phyloP scores from a whole-genome alignment of 2,113 vertebrate species.

The Mustelus asterias region DNA sequence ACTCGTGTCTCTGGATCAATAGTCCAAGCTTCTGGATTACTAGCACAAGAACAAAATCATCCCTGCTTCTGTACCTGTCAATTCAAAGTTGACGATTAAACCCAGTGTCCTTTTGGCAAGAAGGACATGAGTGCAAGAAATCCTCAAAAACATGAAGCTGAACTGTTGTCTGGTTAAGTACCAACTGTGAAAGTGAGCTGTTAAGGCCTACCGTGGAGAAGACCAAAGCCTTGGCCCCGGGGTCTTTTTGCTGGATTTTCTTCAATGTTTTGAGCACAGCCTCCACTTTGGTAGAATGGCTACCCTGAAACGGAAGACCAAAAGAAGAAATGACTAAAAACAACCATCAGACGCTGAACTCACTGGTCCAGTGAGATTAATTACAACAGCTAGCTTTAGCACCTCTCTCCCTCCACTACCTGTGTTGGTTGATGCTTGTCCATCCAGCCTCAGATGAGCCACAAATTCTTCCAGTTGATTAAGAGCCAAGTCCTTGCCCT shows the following conservation, averaged over 20 bases:
- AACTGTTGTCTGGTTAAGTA: background rate
- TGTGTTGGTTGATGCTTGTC: background rate
- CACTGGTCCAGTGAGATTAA: background rate
- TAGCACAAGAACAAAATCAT: background rate
- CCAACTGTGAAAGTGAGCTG: background rate
- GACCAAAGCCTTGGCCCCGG: constrained; percentile 87
- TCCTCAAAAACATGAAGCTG: constrained; percentile 36
- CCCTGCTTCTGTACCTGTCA: background rate
- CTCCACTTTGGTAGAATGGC: constrained; percentile 97
- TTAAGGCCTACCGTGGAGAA: constrained; percentile 81
- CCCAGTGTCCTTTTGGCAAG: background rate
- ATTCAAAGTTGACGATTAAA: background rate
- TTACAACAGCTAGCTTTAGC: background rate
- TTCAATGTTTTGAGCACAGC: constrained; percentile 90
- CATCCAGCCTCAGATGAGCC: background rate
- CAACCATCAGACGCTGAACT: background rate
- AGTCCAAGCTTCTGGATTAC: no score
- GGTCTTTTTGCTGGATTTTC: constrained; percentile 80
- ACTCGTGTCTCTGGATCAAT: background rate
- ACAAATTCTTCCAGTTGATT: background rate
- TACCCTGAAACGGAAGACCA: constrained; percentile 67
- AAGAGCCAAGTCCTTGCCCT: background rate
- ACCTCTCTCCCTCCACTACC: background rate
- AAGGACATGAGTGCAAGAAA: background rate
- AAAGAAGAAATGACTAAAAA: background rate